Percentiles rank a stretch among this genome's conserved stretches.
phyloP scores from a whole-genome alignment of 92 coral and sea anemone genomes.

The Muricea muricata region DNA sequence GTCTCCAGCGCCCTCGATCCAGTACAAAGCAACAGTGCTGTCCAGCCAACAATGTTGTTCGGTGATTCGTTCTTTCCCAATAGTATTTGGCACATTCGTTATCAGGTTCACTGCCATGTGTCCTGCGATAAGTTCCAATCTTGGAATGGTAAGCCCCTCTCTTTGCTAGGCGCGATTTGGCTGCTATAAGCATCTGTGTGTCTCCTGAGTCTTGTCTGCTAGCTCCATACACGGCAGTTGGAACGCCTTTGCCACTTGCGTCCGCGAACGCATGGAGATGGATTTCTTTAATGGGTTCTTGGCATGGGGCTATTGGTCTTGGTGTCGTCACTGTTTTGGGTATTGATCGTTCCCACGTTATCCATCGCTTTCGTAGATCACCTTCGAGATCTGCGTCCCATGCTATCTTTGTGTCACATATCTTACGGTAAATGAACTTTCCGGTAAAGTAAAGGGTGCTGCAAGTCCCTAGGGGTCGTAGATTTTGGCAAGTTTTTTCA shows the following conservation, averaged over 20 bases:
- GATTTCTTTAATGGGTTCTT: background rate
- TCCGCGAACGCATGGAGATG: slow-evolving; percentile 20
- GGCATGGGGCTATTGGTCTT: background rate
- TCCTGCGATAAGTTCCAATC: no score
- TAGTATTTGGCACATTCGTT: no score
- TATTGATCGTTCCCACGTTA: slow-evolving; percentile 4
- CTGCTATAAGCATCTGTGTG: background rate
- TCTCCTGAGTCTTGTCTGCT: background rate
- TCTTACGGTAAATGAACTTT: slow-evolving; percentile 1
- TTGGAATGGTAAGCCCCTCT: no score
- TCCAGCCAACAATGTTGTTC: no score
- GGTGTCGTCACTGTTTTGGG: background rate
- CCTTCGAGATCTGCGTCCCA: slow-evolving; percentile 1
- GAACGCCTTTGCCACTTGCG: background rate
- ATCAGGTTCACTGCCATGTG: no score
- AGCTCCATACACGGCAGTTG: background rate
- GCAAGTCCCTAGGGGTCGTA: slow-evolving; percentile 30
- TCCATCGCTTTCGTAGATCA: background rate
- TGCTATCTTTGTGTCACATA: slow-evolving; percentile 1
- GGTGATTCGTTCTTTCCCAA: no score
- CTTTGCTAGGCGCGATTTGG: no score
- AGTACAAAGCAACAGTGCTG: no score
- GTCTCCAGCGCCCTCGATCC: slow-evolving; percentile 51
- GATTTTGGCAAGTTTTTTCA: no score
- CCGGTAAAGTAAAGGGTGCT: slow-evolving; percentile 26